These are phyloP conservation scores for Struthio camelus DNA, from an alignment of 2,113 vertebrate genomes.

Conservation along the genomic window DNA sequence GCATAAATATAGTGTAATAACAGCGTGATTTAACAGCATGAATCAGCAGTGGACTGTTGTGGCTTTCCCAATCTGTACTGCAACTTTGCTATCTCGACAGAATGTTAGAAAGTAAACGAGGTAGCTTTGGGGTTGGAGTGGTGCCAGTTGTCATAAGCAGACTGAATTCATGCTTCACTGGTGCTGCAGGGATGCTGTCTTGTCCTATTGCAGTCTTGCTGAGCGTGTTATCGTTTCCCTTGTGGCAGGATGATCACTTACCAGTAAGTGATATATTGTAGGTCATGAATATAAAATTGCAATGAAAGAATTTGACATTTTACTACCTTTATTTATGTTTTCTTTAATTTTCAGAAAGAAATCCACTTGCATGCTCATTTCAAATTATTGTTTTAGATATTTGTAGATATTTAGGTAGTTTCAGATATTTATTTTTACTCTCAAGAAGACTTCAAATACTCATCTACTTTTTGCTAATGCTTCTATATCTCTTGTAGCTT, in stretches of 20 bases:
- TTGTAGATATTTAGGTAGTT: background rate
- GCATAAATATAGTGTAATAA: constrained; percentile 49
- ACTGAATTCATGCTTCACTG: constrained; percentile 6
- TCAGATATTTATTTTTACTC: background rate
- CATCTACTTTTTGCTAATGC: background rate
- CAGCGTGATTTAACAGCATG: constrained; percentile 60
- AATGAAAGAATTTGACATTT: background rate
- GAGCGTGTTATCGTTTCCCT: background rate
- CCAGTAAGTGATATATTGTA: background rate
- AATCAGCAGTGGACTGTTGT: constrained; percentile 40
- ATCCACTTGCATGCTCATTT: background rate
- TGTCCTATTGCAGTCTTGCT: background rate
- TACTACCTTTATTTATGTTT: background rate
- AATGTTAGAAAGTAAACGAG: constrained; percentile 40
- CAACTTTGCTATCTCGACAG: constrained; percentile 41
- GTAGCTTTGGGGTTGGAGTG: constrained; percentile 25
- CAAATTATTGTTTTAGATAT: background rate
- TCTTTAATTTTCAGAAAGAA: background rate
- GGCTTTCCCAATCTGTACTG: constrained; percentile 19
- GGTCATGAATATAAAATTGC: background rate
- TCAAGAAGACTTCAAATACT: background rate
- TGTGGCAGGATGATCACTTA: background rate
- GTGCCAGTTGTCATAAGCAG: constrained; percentile 21
- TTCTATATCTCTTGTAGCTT: background rate
- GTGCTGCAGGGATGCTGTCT: constrained; percentile 4